Evolutionary conservation across 2,113 vertebrate species (phyloP).

Genomic region (Scomber japonicus): DNA sequence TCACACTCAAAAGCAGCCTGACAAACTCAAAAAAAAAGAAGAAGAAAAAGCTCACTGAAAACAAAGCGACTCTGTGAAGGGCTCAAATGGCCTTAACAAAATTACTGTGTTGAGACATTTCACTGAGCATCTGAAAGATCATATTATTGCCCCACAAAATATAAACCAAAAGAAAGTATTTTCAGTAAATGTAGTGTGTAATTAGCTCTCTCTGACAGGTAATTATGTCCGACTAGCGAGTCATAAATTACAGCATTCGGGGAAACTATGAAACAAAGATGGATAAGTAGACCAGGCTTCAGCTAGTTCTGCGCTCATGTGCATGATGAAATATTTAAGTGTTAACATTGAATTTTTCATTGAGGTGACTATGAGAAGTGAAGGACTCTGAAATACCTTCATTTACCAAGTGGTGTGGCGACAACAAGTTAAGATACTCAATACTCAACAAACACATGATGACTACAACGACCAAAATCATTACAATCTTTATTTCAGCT

Average conservation of each 20-base stretch:
- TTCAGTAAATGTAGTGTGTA: slow-evolving; percentile 46
- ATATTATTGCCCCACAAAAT: not conserved
- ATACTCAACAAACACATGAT: not conserved
- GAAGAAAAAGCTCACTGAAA: too few relatives aligned
- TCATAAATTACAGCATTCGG: slow-evolving; percentile 52
- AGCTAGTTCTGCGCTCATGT: slow-evolving; percentile 58
- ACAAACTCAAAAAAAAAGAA: not conserved
- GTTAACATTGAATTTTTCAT: slow-evolving; percentile 77
- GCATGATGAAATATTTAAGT: slow-evolving; percentile 76
- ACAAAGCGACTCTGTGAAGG: slow-evolving; percentile 4
- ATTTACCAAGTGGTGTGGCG: not conserved
- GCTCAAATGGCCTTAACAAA: not conserved
- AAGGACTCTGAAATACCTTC: slow-evolving; percentile 38
- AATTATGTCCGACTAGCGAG: slow-evolving; percentile 49
- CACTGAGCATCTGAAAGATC: not conserved
- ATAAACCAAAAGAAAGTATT: slow-evolving; percentile 26
- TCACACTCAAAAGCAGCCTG: slow-evolving; percentile 16
- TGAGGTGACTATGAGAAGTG: slow-evolving; percentile 69
- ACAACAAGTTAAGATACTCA: not conserved
- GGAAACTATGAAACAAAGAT: slow-evolving; percentile 48
- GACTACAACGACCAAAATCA: not conserved
- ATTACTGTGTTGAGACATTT: not conserved
- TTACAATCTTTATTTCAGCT: too few relatives aligned
- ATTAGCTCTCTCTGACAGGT: slow-evolving; percentile 49
- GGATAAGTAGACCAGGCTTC: slow-evolving; percentile 49